These are phyloP conservation scores for Pelusios castaneus DNA, from an alignment of 2,113 vertebrate species.

Conservation along the genomic window DNA sequence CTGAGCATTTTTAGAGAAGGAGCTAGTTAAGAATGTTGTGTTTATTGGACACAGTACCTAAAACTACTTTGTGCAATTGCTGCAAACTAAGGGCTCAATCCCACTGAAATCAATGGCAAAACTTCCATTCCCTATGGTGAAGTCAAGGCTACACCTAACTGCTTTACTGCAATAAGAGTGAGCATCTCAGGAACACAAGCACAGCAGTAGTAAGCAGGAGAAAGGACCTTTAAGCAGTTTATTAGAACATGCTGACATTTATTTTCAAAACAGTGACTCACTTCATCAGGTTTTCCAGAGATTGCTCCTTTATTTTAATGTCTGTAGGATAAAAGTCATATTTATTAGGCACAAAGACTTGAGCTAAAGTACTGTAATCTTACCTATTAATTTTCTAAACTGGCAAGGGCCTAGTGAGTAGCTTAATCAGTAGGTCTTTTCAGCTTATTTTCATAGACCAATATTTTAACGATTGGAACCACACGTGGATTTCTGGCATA, in stretches of 20 bases:
- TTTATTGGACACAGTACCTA: not conserved
- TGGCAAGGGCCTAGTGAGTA: not conserved
- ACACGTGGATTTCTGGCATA: not conserved
- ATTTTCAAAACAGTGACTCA: constrained; percentile 73
- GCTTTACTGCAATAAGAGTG: not conserved
- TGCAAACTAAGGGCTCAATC: not conserved
- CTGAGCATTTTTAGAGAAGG: not conserved
- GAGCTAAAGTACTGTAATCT: not conserved
- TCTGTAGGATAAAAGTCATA: constrained; percentile 77
- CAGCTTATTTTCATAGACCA: not conserved
- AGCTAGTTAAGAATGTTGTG: not conserved
- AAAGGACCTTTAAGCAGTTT: not conserved
- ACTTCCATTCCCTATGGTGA: not conserved
- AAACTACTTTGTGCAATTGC: not conserved
- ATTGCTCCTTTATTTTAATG: constrained; percentile 97
- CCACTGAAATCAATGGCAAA: not conserved
- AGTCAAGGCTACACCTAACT: not conserved
- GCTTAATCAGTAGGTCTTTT: not conserved
- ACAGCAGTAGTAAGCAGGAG: not conserved
- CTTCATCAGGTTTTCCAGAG: constrained; percentile 96
- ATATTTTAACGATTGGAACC: not conserved
- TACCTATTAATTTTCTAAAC: not conserved
- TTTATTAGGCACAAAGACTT: not conserved
- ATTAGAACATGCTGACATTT: not conserved
- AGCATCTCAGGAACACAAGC: not conserved